Evolutionary conservation across 1,140 invertebrate genomes (phyloP), one percentile per base, ranked within the genome.

Genomic region (Micrasema longulum): DNA sequence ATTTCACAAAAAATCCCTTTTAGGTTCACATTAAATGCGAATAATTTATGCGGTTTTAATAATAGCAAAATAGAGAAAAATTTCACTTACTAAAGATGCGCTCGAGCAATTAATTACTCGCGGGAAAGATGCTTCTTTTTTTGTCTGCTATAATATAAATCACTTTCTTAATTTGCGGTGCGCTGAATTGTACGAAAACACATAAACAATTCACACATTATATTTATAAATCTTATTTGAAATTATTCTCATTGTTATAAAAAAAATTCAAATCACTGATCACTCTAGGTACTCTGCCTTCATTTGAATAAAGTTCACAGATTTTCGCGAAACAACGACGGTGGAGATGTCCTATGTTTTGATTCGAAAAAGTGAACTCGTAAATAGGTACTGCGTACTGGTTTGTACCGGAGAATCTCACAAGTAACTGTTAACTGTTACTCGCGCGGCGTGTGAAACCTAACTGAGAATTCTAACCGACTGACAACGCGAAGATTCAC

Each of bases 51-150:
- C n/a, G n/a, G n/a, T n/a, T n/a, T n/a, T n/a, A n/a, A n/a, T n/a
- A n/a, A n/a, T n/a, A n/a, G n/a, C n/a, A n/a, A n/a, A n/a, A n/a
- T n/a, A n/a, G n/a, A n/a, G n/a, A n/a, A n/a, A n/a, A n/a, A n/a
- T 74, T 74, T 74, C 72, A 74, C 73, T 74, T 57, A 71, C 69
- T 47, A 50, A 48, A 55, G 50, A 68, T 14, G 50, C 36, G 10
- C 63, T 20, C 36, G 26, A 55, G 57, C 66, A 66, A 31, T 31
- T n/a, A n/a, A 65, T 65, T 45, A 23, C 47, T 1, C 10, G 47
- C 64, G 64, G 60, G 57, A 62, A 62, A 63, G 47, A 63, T 22
- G 11, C 14, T 48, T 31, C 2, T 31, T 31, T 31, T 36, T 52
- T 64, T 66, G 64, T 52, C 62, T 20, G 20, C 16, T 23, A 7